A percentile compares a stretch with the other conserved stretches of the same genome.
Conservation (phyloP, 1,140 invertebrate genomes). For the Pseudomyrmex gracilis region DNA sequence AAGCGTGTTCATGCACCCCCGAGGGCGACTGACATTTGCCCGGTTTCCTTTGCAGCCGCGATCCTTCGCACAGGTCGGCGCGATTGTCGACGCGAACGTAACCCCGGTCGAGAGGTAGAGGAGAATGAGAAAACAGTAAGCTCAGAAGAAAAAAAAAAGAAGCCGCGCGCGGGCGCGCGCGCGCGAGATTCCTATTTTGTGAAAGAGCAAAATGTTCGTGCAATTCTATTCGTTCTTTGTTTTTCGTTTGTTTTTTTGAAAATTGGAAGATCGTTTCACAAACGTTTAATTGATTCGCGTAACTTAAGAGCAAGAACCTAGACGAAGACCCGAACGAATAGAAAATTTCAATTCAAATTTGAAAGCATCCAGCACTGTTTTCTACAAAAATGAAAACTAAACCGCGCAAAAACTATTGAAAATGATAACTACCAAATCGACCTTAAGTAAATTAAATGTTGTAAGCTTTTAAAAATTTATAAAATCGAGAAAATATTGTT, state of each 20-base stretch:
- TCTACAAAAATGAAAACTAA: not conserved
- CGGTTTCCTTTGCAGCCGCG: slow-evolving; percentile 67
- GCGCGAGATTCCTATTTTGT: not conserved
- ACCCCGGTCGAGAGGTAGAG: slow-evolving; percentile 3
- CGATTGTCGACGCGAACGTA: slow-evolving; percentile 57
- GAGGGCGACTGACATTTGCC: slow-evolving; percentile 66
- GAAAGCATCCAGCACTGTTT: not conserved
- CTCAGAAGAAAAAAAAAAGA: slow-evolving; percentile 31
- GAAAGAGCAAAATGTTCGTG: slow-evolving; percentile 20
- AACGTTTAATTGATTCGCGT: slow-evolving; percentile 22
- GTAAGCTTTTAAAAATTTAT: too few species aligned
- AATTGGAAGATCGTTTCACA: slow-evolving; percentile 23
- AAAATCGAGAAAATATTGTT: not conserved
- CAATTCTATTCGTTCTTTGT: slow-evolving; percentile 12
- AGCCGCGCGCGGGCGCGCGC: slow-evolving; percentile 10
- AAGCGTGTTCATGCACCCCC: slow-evolving; percentile 63
- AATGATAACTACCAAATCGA: too few species aligned
- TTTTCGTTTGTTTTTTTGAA: not conserved
- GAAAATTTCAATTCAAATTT: not conserved
- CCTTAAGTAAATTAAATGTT: too few species aligned
- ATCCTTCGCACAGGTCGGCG: slow-evolving; percentile 29
- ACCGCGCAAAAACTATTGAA: not conserved
- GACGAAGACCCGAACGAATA: not conserved
- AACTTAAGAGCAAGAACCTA: slow-evolving; percentile 8
- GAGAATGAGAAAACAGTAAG: slow-evolving; percentile 43